These are phyloP conservation scores for Hestina assimilis DNA, from an alignment of 1,140 invertebrate species.

Conservation along the genomic window DNA sequence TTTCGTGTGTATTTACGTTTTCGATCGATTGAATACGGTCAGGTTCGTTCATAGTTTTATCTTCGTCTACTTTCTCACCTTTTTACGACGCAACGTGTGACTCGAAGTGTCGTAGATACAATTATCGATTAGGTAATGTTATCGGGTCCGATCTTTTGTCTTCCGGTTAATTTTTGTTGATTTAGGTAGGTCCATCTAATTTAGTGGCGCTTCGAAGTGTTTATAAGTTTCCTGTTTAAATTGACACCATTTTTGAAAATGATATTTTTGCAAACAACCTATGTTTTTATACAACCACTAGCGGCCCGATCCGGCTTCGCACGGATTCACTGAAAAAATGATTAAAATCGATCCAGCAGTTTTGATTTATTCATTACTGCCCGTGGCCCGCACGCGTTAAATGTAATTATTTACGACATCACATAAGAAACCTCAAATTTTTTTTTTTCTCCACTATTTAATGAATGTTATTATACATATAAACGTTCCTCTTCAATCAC, in stretches of 20 bases:
- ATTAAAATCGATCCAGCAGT: too few species aligned
- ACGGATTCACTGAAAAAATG: too few species aligned
- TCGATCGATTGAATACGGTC: slow-evolving; percentile 2
- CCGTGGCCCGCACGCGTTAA: too few species aligned
- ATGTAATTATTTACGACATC: too few species aligned
- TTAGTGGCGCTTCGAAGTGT: slow-evolving; percentile 47
- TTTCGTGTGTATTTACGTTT: slow-evolving; percentile 21
- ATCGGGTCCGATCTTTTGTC: slow-evolving; percentile 70
- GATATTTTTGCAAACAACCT: too few species aligned
- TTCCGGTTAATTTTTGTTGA: slow-evolving; percentile 74
- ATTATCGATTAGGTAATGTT: slow-evolving; percentile 77
- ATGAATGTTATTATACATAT: too few species aligned
- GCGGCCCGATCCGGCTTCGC: too few species aligned
- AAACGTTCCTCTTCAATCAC: too few species aligned
- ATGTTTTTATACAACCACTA: too few species aligned
- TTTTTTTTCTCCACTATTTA: too few species aligned
- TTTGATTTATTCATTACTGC: too few species aligned
- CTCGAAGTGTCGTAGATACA: slow-evolving; percentile 73
- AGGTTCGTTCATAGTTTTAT: slow-evolving; percentile 61
- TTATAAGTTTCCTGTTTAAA: slow-evolving; percentile 44
- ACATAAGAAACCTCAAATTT: too few species aligned
- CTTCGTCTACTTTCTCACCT: slow-evolving; percentile 73
- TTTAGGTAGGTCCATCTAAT: slow-evolving; percentile 60
- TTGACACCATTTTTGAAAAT: slow-evolving; percentile 28
- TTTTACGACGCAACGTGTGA: slow-evolving; percentile 72